phyloP scores from a whole-genome alignment of 2,888 invertebrate genomes.

The Diaphora mendica region DNA sequence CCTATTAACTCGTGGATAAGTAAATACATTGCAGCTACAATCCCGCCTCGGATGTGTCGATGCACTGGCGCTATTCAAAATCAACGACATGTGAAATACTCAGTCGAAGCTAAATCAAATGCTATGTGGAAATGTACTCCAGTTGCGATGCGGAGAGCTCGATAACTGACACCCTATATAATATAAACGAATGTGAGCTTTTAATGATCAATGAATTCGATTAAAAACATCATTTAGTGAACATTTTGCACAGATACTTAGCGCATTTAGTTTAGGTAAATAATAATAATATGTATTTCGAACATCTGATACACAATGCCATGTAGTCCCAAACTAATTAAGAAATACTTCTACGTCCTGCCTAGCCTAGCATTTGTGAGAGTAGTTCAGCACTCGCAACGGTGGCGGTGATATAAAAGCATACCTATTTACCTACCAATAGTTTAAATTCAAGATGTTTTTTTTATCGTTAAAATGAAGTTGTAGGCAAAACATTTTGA shows the following conservation, averaged over 20 bases:
- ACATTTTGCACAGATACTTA: background rate
- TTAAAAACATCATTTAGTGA: background rate
- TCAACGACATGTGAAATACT: slow-evolving; percentile 5
- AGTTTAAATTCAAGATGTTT: too few relatives aligned
- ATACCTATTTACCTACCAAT: too few relatives aligned
- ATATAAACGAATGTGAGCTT: background rate
- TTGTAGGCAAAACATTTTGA: too few relatives aligned
- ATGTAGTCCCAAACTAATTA: too few relatives aligned
- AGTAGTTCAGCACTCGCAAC: too few relatives aligned
- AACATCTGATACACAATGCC: too few relatives aligned
- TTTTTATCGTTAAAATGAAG: too few relatives aligned
- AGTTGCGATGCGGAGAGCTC: background rate
- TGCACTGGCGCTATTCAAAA: slow-evolving; percentile 6
- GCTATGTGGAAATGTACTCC: slow-evolving; percentile 3
- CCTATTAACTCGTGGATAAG: background rate
- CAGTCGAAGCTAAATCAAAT: slow-evolving; percentile 10
- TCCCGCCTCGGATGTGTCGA: background rate
- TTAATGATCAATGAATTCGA: background rate
- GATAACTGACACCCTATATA: background rate
- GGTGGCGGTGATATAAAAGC: too few relatives aligned
- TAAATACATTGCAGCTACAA: background rate
- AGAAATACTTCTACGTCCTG: too few relatives aligned
- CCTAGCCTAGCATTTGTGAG: too few relatives aligned
- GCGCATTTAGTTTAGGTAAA: background rate
- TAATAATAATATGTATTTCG: too few relatives aligned